Base-by-base conservation (phyloP, 2,888 invertebrate genomes). In the Drosophila mettleri region DNA sequence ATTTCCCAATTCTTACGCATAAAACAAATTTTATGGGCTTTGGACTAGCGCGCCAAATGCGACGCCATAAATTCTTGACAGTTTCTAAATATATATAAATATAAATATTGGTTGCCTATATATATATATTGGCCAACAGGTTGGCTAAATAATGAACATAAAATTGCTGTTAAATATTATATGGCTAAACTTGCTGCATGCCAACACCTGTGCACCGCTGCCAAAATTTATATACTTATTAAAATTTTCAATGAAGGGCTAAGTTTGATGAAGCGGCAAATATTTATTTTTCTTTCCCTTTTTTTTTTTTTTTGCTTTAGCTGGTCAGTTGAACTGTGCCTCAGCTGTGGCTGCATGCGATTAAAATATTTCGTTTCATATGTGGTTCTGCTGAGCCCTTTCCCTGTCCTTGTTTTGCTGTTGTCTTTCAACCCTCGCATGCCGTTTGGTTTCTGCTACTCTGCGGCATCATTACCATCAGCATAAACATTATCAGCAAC, bases 1-100 rank as follows among this genome's bases (percentile, higher is more conserved):
- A 64, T 71, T 24, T 24, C 24, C 10, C 8, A 57, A 64, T 71
- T 45, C 46, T 16, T 24, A 46, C 60, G 46, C 78, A 80, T 86
- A 76, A 82, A 86, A 74, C 53, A 71, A 29, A 65, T 80, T 83
- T 83, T 78, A 83, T 86, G 69, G 69, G 78, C 49, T 72, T 74
- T 59, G 65, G 59, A 57, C 67, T 62, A 49, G 38, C 66, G 61
- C 46, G 51, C 43, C 36, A 52, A 77, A 65, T 80, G 64, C 68
- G 45, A 22, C n/a, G 45, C 54, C 54, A 80, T 84, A 84, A 86
- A 80, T 69, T 63, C 18, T 22, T 29, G 38, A 46, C 45, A 51
- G 12, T 48, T 24, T 31, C 14, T 4, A 34, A 33, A 34, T 22
- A 31, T 12, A 31, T 31, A 31, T 12, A 31, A 10, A 29, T 29